Evolutionary conservation across 2,888 invertebrate species (phyloP).

Genomic region (Lasioglossum oenotherae): DNA sequence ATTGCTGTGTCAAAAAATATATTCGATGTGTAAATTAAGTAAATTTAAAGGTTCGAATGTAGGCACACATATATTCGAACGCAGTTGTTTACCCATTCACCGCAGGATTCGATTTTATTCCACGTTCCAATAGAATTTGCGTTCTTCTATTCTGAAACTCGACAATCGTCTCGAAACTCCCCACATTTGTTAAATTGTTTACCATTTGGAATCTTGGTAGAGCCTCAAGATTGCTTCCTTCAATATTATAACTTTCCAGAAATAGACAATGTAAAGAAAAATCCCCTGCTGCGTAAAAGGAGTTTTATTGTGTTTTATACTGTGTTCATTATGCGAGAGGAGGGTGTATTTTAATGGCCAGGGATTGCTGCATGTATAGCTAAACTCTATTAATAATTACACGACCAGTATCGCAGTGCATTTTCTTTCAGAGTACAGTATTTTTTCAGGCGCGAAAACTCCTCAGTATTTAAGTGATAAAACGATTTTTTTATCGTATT

Average conservation of each 20-base stretch:
- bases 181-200: background rate
- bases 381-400: background rate
- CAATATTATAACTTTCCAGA: background rate
- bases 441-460: background rate
- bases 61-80: background rate
- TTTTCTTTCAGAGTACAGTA: background rate
- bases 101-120: background rate
- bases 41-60: background rate
- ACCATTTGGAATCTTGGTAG: background rate
- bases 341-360: too few species aligned
- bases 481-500: background rate
- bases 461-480: background rate
- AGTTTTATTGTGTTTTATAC: background rate
- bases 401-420: background rate
- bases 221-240: background rate
- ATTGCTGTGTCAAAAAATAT: background rate
- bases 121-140: background rate
- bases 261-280: background rate
- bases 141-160: background rate
- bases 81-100: background rate
- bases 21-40: background rate
- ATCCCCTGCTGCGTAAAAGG: background rate
- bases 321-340: background rate
- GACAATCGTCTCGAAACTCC: background rate
- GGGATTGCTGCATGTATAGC: too few species aligned